Conservation (phyloP, 2,113 vertebrate genomes). For the Cynoglossus semilaevis region DNA sequence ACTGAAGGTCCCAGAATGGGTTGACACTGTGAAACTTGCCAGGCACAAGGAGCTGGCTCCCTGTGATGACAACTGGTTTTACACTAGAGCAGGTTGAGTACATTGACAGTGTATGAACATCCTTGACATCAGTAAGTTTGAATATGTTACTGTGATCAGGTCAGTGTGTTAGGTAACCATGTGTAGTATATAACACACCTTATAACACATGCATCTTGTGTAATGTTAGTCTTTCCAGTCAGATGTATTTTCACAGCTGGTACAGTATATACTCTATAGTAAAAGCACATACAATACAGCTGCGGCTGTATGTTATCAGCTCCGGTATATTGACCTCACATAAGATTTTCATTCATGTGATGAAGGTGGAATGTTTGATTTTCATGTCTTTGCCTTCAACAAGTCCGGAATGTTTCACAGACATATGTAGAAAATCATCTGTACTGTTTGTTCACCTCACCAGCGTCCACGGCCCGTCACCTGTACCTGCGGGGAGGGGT, state of each 20-base stretch:
- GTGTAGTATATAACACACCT: neutral
- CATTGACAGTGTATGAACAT: neutral
- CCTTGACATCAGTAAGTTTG: no score
- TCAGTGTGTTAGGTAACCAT: no score
- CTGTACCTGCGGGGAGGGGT: constrained; percentile 86
- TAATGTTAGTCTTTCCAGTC: constrained; percentile 5
- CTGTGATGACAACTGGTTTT: constrained; percentile 83
- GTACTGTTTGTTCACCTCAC: neutral
- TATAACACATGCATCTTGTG: neutral
- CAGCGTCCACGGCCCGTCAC: constrained; percentile 87
- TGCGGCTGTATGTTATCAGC: constrained; percentile 18
- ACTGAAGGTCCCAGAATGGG: constrained; percentile 85
- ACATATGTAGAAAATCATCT: constrained; percentile 12
- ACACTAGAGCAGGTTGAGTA: constrained; percentile 81
- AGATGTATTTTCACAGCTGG: neutral
- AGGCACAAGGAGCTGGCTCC: constrained; percentile 85
- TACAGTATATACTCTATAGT: constrained; percentile 11
- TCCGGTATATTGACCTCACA: constrained; percentile 1
- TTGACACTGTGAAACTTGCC: constrained; percentile 84
- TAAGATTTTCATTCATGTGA: constrained; percentile 19
- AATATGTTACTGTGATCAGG: no score
- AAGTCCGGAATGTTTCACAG: neutral
- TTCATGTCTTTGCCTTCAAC: constrained; percentile 15
- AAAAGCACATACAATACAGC: constrained; percentile 23
- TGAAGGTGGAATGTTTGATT: constrained; percentile 46